phyloP scores from a whole-genome alignment of 1,140 invertebrate genomes.

The Dendrolimus kikuchii region DNA sequence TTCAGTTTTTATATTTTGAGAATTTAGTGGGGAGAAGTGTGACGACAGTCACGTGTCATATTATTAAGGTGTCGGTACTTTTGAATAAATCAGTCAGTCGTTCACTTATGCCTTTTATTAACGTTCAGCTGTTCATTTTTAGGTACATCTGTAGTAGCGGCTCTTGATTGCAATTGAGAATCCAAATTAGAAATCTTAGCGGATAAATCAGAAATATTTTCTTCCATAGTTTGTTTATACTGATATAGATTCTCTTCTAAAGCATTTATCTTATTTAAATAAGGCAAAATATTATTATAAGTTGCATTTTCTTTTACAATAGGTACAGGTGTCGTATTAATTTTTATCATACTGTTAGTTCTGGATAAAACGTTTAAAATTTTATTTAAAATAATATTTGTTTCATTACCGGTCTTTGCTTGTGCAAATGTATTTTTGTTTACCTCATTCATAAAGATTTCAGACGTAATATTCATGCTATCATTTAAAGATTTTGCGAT shows the following conservation, averaged over 20 bases:
- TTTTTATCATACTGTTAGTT: not conserved
- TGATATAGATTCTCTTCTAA: too few species aligned
- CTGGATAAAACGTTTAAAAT: constrained; percentile 14
- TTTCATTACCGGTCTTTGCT: constrained; percentile 10
- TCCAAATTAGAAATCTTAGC: not conserved
- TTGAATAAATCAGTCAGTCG: too few species aligned
- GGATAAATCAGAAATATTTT: too few species aligned
- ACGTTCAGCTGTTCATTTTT: constrained; percentile 15
- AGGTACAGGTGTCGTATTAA: not conserved
- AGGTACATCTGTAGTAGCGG: constrained; percentile 7
- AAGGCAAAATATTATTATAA: constrained; percentile 6
- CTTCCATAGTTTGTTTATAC: too few species aligned
- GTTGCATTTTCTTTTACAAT: constrained; percentile 1
- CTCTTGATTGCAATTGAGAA: constrained; percentile 7
- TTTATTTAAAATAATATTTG: constrained; percentile 20
- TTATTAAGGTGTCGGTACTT: too few species aligned
- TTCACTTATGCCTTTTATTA: too few species aligned
- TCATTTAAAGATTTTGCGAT: too few species aligned
- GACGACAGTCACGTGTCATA: too few species aligned
- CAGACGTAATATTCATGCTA: constrained; percentile 1
- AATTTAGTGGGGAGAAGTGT: too few species aligned
- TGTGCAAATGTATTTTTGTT: constrained; percentile 8
- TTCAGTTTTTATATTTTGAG: too few species aligned
- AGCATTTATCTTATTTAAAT: too few species aligned
- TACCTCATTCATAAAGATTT: constrained; percentile 6